Conservation (phyloP, 2,797 vertebrate genomes). For the Sphenopsis melanotis region DNA sequence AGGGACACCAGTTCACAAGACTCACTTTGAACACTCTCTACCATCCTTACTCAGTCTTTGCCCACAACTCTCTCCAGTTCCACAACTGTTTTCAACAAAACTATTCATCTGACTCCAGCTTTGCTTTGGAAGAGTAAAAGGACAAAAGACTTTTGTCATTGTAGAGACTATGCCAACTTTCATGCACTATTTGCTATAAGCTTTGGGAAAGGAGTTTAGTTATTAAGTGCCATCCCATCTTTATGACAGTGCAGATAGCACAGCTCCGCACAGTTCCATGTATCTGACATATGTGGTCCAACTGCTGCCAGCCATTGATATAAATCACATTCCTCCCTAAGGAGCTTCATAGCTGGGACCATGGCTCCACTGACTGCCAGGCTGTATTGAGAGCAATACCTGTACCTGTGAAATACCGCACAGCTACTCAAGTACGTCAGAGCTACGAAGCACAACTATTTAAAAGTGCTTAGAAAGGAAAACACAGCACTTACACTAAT, state of each 20-base stretch:
- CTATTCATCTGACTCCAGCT: not conserved
- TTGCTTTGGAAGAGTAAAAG: not conserved
- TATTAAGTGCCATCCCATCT: not conserved
- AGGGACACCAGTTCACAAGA: not conserved
- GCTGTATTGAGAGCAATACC: not conserved
- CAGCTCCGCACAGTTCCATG: not conserved
- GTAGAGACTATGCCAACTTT: not conserved
- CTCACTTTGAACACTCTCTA: not conserved
- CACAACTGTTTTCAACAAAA: not conserved
- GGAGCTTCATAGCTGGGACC: not conserved
- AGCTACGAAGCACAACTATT: not conserved
- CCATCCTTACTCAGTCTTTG: not conserved
- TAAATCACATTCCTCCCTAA: not conserved
- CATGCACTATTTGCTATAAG: not conserved
- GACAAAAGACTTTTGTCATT: not conserved
- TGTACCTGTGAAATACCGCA: not conserved
- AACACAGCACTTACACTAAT: not conserved
- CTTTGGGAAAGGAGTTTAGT: not conserved
- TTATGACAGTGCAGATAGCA: not conserved
- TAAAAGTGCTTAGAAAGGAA: not conserved
- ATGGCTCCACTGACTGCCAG: not conserved
- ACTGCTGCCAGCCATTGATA: not conserved
- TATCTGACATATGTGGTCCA: not conserved
- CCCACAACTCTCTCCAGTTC: not conserved
- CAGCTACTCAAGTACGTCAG: not conserved